phyloP scores from a whole-genome alignment of 2,113 vertebrate species.

The Echinops telfairi region DNA sequence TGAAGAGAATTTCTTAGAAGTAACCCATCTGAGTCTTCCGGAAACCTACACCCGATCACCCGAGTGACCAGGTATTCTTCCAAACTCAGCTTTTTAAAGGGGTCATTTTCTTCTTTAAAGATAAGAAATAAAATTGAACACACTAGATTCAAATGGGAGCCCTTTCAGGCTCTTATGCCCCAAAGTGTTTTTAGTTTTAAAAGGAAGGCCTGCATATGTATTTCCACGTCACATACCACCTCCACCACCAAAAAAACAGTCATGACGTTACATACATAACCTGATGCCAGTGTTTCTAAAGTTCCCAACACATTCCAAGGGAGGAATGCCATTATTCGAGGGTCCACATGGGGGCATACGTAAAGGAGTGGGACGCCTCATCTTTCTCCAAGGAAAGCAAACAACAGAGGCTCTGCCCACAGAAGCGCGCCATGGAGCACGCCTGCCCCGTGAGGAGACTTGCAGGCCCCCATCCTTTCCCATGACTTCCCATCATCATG shows the following conservation, averaged over 20 bases:
- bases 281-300: neutral
- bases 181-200: neutral
- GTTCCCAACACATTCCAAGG: neutral
- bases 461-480: neutral
- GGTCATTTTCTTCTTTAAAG: constrained; percentile 4
- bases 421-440: no score
- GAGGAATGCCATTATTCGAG: neutral
- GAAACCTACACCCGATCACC: neutral
- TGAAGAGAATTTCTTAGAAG: neutral
- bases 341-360: neutral
- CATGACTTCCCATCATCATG: neutral
- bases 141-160: neutral
- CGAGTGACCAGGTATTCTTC: neutral
- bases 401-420: neutral
- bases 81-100: neutral
- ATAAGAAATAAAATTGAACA: neutral
- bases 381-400: neutral
- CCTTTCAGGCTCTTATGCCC: neutral
- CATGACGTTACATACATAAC: neutral
- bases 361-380: neutral
- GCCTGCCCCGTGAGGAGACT: no score
- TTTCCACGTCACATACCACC: neutral
- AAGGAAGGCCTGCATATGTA: neutral
- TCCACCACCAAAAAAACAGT: neutral
- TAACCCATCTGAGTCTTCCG: neutral